These are phyloP conservation scores for Pantherophis guttatus DNA, from an alignment of 2,113 vertebrate species.

Conservation along the genomic window DNA sequence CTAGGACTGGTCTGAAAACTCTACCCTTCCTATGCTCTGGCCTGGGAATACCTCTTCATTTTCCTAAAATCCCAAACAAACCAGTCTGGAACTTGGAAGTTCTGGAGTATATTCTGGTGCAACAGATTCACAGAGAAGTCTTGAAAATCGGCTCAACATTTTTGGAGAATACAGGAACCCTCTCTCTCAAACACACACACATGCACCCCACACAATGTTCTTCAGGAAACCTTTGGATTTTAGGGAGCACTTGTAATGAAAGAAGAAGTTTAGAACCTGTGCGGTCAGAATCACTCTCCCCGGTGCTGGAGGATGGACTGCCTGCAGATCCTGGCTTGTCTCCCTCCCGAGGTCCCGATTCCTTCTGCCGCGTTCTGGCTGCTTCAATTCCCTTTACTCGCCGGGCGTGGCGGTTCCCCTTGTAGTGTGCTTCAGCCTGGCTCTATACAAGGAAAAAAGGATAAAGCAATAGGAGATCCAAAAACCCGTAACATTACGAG, in stretches of 20 bases:
- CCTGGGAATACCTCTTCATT: not conserved
- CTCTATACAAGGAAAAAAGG: slow-evolving; percentile 67
- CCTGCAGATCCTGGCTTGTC: slow-evolving; percentile 70
- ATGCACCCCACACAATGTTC: not conserved
- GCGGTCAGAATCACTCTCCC: slow-evolving; percentile 46
- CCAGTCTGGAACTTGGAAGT: not conserved
- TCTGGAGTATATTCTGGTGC: not conserved
- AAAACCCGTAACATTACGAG: not conserved
- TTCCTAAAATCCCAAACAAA: not conserved
- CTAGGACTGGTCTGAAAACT: not conserved
- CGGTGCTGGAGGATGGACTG: slow-evolving; percentile 66
- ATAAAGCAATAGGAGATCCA: not conserved
- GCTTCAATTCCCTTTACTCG: slow-evolving; percentile 92
- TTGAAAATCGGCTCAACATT: not conserved
- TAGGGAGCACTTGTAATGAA: not conserved
- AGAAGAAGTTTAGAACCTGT: slow-evolving; percentile 28
- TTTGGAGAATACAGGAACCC: not conserved
- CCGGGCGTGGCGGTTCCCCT: slow-evolving; percentile 89
- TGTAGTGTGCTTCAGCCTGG: slow-evolving; percentile 94
- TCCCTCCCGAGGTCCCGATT: slow-evolving; percentile 53
- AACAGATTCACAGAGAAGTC: not conserved
- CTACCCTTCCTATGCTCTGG: not conserved
- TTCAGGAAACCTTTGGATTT: not conserved
- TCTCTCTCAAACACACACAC: not conserved
- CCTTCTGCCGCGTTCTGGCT: slow-evolving; percentile 82